Base-by-base conservation (phyloP, 2,113 vertebrate genomes). In the Rallus limicola region DNA sequence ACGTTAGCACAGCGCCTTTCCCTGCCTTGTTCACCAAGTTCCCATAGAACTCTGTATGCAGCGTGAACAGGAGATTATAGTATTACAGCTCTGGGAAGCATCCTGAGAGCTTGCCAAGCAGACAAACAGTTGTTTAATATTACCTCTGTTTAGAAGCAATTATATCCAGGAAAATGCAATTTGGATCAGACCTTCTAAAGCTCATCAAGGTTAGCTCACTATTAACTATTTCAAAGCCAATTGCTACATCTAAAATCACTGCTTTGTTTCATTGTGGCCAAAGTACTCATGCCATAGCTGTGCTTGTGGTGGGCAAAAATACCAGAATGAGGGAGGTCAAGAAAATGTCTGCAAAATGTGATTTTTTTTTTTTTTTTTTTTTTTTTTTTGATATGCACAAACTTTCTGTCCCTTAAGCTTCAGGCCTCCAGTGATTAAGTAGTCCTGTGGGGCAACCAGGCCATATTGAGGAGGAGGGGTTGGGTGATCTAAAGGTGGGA, bases 91-190 rank as follows among this genome's bases (percentile, higher is more conserved):
- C 53, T 71, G 84, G 68, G 56, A 91, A 84, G 83, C 12, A 7
- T 78, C 31, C 50, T 34, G 74, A 87, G 60, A 95, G 69, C 53
- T 48, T 90, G 90, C 81, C 74, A 90, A 85, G 74, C 13, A 68
- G 81, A 82, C 44, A 26, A 93, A 69, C 67, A 58, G 40, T 86
- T 92, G 82, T 92, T 94, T 80, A 95, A 34, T 69, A 90, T 80
- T 92, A 74, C 60, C 64, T 75, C 42, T 86, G 48, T 88, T 82
- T 86, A 92, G 83, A 74, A 81, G n/a, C 40, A 74, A 40, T 91
- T 91, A 40, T 23, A 60, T 53, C 16, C 59, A 84, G 89, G 84
- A 78, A 88, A 91, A 94, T 46, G n/a, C 46, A 82, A 11, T 91
- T 92, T 55, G 44, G n/a, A 78, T 69, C 72, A 79, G 87, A n/a